These are phyloP conservation scores for Odontocolon sp. DNA, from an alignment of 2,888 invertebrate species.

Conservation along the genomic window DNA sequence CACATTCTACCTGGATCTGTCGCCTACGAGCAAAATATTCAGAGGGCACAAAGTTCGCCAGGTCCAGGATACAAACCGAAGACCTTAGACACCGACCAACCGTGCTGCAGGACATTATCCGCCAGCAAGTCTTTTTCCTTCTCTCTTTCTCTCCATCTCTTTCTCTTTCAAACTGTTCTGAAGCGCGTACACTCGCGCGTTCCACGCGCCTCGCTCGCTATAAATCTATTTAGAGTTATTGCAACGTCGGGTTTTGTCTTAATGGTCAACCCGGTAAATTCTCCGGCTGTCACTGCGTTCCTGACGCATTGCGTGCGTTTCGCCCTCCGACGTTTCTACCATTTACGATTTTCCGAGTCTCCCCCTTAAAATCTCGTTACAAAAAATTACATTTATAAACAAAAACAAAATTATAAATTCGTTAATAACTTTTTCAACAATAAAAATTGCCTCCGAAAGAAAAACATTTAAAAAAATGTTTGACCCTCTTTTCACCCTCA, in stretches of 20 bases:
- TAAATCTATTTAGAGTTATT: constrained; percentile 79
- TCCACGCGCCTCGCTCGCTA: constrained; percentile 66
- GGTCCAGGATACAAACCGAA: constrained; percentile 46
- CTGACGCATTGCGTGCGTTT: constrained; percentile 35
- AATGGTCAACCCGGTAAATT: constrained; percentile 78
- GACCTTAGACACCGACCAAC: constrained; percentile 56
- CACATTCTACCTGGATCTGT: constrained; percentile 47
- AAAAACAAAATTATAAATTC: neutral
- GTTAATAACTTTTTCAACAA: too few relatives aligned
- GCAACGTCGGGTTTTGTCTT: constrained; percentile 77
- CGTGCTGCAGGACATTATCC: constrained; percentile 54
- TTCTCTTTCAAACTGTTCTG: constrained; percentile 25
- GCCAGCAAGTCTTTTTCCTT: constrained; percentile 25
- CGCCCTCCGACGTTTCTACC: constrained; percentile 47
- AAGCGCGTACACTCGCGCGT: constrained; percentile 54
- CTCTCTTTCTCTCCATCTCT: constrained; percentile 15
- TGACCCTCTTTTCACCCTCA: too few relatives aligned
- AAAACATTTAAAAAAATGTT: too few relatives aligned
- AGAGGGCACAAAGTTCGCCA: constrained; percentile 50
- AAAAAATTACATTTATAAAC: too few relatives aligned
- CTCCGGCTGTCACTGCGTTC: constrained; percentile 66
- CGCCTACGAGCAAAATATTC: constrained; percentile 50
- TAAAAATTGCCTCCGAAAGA: too few relatives aligned
- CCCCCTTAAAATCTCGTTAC: neutral
- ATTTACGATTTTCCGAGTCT: constrained; percentile 39